Base-by-base conservation (phyloP, 1,140 invertebrate species). In the Nymphalis io region DNA sequence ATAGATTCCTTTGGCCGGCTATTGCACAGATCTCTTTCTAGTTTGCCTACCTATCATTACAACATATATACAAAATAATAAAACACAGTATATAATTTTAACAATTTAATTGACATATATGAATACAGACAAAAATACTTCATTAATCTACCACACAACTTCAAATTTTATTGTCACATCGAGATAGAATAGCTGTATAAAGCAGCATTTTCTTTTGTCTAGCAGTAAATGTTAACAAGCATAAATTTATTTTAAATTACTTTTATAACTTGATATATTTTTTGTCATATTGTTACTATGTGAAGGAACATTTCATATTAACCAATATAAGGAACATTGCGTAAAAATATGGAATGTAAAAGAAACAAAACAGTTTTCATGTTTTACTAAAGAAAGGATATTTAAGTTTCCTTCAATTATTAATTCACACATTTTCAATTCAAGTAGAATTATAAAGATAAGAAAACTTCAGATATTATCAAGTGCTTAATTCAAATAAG, bases 21-120 rank as follows among this genome's bases (percentile, higher is more conserved):
- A 8, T 33, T 33, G 27, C 27, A 33, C 27, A 8, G n/a, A n/a
- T n/a, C n/a, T n/a, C n/a, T n/a, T n/a, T n/a, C n/a, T n/a, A n/a
- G n/a, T n/a, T n/a, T n/a, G n/a, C n/a, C n/a, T n/a, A n/a, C n/a
- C n/a, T n/a, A n/a, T n/a, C n/a, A n/a, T n/a, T n/a, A 33, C 27
- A 27, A 33, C 5, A 4, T 23, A 23, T 33, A 33, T 33, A 8
- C 27, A 8, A 33, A 33, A 4, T 33, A 33, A 51, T 21, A 51
- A 51, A 51, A 51, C 16, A 51, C 18, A 21, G 2, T 20, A 20
- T 51, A 20, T 20, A 8, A 21, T 8, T 67, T 64, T 61, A 64
- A 72, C 42, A 74, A 44, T n/a, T 80, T 82, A 83, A 81, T 83
- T 81, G 79, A 83, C 79, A 70, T 80, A 80, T 70, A 75, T 72